These are phyloP conservation scores for Linurgus olivaceus DNA, from an alignment of 2,797 vertebrate genomes.

Conservation along the genomic window DNA sequence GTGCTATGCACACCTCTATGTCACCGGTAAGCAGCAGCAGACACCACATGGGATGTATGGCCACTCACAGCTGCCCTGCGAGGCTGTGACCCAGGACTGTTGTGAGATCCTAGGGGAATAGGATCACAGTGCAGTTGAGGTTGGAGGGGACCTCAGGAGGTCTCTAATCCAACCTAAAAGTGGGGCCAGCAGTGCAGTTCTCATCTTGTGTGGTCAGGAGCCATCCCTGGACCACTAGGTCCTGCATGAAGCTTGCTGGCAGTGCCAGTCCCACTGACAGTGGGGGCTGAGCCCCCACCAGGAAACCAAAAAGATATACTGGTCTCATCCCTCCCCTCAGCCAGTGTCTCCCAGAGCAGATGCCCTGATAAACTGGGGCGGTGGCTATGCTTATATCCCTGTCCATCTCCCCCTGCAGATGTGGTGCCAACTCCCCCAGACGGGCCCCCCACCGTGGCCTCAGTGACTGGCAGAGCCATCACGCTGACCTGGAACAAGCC, in stretches of 20 bases:
- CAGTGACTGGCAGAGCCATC: slow-evolving; percentile 89
- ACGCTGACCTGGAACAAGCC: slow-evolving; percentile 91
- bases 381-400: neutral
- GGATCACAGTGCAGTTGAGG: neutral
- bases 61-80: neutral
- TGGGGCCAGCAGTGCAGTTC: neutral
- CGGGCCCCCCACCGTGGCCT: slow-evolving; percentile 84
- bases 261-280: neutral
- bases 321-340: neutral
- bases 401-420: slow-evolving; percentile 73
- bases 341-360: neutral
- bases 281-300: neutral
- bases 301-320: neutral
- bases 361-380: neutral
- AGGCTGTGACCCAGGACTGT: neutral
- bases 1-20: slow-evolving; percentile 95
- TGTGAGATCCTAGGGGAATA: fast-evolving
- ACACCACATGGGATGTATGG: neutral
- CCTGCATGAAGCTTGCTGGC: neutral
- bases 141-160: neutral
- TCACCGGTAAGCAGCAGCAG: slow-evolving; percentile 83
- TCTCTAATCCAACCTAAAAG: neutral
- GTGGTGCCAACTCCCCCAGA: slow-evolving; percentile 94
- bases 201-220: neutral
- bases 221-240: neutral